A percentile compares a stretch with the other conserved stretches of the same genome.
Evolutionary conservation across 2,888 invertebrate species (phyloP).

Genomic region (Volucella inanis): DNA sequence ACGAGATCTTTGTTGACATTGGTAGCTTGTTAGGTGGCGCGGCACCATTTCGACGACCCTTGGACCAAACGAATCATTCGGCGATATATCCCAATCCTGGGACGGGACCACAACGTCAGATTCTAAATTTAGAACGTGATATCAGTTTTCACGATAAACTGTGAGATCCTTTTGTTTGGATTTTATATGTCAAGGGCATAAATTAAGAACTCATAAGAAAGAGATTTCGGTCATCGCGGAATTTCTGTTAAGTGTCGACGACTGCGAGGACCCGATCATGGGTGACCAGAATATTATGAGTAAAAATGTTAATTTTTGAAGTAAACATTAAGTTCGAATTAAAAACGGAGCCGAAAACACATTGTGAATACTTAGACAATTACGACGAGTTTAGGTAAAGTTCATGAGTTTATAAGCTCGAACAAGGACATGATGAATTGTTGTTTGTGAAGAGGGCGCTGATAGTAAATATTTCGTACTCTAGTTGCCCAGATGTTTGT

Average conservation of each 20-base stretch:
- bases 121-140: constrained; percentile 67
- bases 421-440: constrained; percentile 16
- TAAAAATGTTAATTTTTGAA: constrained; percentile 51
- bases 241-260: neutral
- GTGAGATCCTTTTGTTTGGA: constrained; percentile 56
- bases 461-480: neutral
- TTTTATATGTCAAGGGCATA: constrained; percentile 62
- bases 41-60: constrained; percentile 19
- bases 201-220: constrained; percentile 33
- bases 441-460: neutral
- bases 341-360: neutral
- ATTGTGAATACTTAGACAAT: neutral
- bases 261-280: constrained; percentile 12
- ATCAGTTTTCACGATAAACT: constrained; percentile 57
- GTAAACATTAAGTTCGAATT: constrained; percentile 18
- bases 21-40: constrained; percentile 28
- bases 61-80: neutral
- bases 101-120: constrained; percentile 34
- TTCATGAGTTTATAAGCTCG: constrained; percentile 7
- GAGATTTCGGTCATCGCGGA: neutral
- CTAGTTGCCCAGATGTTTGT: neutral
- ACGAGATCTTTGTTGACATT: constrained; percentile 30
- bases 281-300: constrained; percentile 34
- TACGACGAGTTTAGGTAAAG: neutral
- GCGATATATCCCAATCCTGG: constrained; percentile 31